Conservation (phyloP, 2,888 invertebrate genomes). For the Leistus spinibarbis region DNA sequence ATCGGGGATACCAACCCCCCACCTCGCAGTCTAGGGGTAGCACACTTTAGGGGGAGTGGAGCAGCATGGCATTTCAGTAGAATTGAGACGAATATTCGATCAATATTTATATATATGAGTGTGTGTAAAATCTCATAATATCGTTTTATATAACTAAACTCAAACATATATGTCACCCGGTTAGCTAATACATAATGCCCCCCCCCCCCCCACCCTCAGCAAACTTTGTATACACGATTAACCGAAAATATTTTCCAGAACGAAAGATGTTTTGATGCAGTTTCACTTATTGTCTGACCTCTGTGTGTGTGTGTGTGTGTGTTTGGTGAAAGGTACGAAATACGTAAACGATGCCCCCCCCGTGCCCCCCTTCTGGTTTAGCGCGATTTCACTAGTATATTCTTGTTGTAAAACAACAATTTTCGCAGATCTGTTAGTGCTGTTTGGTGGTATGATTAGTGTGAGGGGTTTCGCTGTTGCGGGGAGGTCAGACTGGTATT, state of each 20-base stretch:
- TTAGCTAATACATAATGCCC: not conserved
- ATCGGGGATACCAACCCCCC: not conserved
- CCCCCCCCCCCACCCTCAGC: no score
- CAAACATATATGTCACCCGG: not conserved
- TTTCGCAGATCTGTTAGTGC: not conserved
- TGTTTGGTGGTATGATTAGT: not conserved
- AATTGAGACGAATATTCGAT: not conserved
- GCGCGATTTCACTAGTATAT: not conserved
- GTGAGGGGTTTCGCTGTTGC: not conserved
- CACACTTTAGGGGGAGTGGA: no score
- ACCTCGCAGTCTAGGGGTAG: not conserved
- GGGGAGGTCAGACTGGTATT: not conserved
- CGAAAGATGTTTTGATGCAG: not conserved
- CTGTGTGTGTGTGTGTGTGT: conserved; percentile 14
- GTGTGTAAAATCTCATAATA: no score
- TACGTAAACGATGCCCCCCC: conserved; percentile 29
- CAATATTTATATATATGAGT: no score
- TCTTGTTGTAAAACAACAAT: not conserved
- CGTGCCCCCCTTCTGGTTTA: not conserved
- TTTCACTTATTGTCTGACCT: conserved; percentile 8
- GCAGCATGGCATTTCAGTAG: not conserved
- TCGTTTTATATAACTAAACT: not conserved
- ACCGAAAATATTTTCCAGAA: no score
- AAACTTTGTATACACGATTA: no score
- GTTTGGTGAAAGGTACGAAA: conserved; percentile 37